A percentile compares a stretch with the other conserved stretches of the same genome.
phyloP scores from a whole-genome alignment of 2,797 vertebrate species.

The Labroides dimidiatus region DNA sequence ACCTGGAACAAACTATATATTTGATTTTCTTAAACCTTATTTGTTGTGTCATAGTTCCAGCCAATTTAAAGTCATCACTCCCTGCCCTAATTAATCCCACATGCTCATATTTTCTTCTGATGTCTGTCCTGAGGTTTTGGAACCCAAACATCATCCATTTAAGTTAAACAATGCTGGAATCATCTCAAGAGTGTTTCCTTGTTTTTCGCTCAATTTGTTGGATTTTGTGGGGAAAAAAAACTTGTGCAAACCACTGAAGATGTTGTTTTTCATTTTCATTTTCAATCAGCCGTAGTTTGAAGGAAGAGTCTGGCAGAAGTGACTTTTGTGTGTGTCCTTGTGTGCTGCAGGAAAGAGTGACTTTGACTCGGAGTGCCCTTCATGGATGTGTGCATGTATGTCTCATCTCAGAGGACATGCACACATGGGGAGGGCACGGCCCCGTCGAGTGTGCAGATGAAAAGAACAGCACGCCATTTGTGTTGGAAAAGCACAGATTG shows the following conservation, averaged over 20 bases:
- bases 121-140: slow-evolving; percentile 48
- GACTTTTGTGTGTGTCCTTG: slow-evolving; percentile 62
- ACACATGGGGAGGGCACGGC: slow-evolving; percentile 34
- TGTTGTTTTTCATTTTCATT: slow-evolving; percentile 48
- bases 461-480: slow-evolving; percentile 71
- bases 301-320: slow-evolving; percentile 32
- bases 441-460: slow-evolving; percentile 71
- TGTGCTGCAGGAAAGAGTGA: slow-evolving; percentile 46
- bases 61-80: slow-evolving; percentile 56
- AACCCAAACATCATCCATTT: slow-evolving; percentile 42
- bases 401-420: slow-evolving; percentile 36
- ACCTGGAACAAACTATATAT: slow-evolving; percentile 10
- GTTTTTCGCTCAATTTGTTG: slow-evolving; percentile 41
- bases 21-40: not conserved
- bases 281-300: slow-evolving; percentile 53
- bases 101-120: slow-evolving; percentile 48
- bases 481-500: slow-evolving; percentile 62
- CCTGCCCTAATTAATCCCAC: slow-evolving; percentile 59
- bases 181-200: slow-evolving; percentile 42
- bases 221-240: slow-evolving; percentile 54
- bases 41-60: slow-evolving; percentile 36
- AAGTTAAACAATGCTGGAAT: slow-evolving; percentile 47
- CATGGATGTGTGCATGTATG: slow-evolving; percentile 35
- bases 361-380: slow-evolving; percentile 40
- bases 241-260: slow-evolving; percentile 48